phyloP scores from a whole-genome alignment of 2,797 vertebrate species.

The Sebastes flavidus region DNA sequence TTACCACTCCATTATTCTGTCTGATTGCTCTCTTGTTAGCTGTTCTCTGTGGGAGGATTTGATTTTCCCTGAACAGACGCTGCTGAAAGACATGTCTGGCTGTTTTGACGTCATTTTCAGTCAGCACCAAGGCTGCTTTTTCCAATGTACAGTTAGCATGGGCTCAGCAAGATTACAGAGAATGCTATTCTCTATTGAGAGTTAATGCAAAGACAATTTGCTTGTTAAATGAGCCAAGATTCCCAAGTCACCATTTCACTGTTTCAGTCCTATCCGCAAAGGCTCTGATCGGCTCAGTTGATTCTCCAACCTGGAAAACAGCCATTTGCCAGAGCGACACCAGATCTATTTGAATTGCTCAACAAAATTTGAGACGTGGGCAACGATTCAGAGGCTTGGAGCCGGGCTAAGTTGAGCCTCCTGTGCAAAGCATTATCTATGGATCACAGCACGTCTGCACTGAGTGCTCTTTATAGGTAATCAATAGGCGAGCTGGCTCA shows the following conservation, averaged over 20 bases:
- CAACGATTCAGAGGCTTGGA: conserved; percentile 40
- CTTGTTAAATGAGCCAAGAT: background rate
- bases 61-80: conserved; percentile 27
- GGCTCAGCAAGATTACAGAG: background rate
- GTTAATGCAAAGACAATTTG: background rate
- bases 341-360: conserved; percentile 38
- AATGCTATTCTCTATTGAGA: background rate
- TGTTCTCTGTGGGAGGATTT: conserved; percentile 44
- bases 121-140: background rate
- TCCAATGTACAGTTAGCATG: background rate
- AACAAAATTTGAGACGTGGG: conserved; percentile 47
- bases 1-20: conserved; percentile 49
- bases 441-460: conserved; percentile 77
- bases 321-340: conserved; percentile 9
- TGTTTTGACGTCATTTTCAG: conserved; percentile 21
- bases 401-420: conserved; percentile 52
- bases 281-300: background rate
- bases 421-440: conserved; percentile 75
- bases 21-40: conserved; percentile 51
- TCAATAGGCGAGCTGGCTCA: conserved; percentile 77
- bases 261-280: background rate
- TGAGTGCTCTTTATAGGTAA: conserved; percentile 81
- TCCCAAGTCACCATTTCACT: background rate
- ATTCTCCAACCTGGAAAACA: conserved; percentile 21
- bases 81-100: conserved; percentile 7